Base-by-base conservation (phyloP, 1,140 invertebrate species). In the Rhizoglyphus robini region DNA sequence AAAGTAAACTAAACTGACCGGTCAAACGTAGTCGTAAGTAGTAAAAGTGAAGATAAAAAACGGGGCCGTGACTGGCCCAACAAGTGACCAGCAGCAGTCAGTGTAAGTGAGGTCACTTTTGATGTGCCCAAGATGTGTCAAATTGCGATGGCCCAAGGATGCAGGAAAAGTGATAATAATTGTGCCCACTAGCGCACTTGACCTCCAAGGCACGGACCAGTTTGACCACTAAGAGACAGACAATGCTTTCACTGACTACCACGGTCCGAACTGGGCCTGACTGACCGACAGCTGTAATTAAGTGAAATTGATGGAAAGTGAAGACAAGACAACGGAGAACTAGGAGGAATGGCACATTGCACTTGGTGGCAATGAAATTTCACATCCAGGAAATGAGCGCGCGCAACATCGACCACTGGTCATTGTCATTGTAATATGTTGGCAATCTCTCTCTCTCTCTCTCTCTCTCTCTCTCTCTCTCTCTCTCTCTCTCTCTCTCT, bases 401-500 rank as follows among this genome's bases (percentile, higher is more conserved):
- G 38, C n/a, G 8, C 38, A 41, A 11, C n/a, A n/a, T 11, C 38
- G n/a, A n/a, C 51, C 20, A 11, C 29, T 54, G 51, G 23, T 54
- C 5, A 25, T 54, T 23, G 51, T 30, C 20, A 20, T 25, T 25
- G 51, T 30, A 8, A 13, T 54, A 8, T 54, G 51, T 11, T 54
- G 20, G 8, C 23, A 8, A 20, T 5, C 20, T 8, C 5, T 54
- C 5, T 54, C 20, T 54, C 20, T 54, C 51, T 8, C 5, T 54
- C 5, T 54, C 20, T 54, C 51, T 54, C 51, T 54, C 51, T 54
- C 51, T 54, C 51, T 54, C 51, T 54, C 51, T 54, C 51, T 54
- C 51, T 54, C 51, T 54, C 51, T 60, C 58, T 60, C 58, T 60
- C 58, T 60, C 58, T 60, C 58, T 60, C 58, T 60, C 58, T 60